Conservation (phyloP, 2,888 invertebrate species). For the Philereme transversata region DNA sequence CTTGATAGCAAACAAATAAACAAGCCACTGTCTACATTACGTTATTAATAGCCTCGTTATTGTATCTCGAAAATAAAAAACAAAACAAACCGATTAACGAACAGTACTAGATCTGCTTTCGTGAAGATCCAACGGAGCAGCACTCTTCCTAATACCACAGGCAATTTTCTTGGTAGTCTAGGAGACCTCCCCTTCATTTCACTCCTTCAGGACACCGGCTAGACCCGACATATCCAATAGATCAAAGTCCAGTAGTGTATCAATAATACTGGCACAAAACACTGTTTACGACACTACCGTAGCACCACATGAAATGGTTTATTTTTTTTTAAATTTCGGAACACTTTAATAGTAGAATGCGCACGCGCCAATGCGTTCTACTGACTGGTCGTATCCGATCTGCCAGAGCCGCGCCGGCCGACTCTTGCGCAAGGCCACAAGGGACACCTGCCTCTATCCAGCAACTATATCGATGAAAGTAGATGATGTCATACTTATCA, state of each 20-base stretch:
- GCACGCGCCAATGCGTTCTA: slow-evolving; percentile 48
- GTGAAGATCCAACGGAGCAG: slow-evolving; percentile 86
- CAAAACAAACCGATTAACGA: slow-evolving; percentile 86
- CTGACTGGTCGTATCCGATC: slow-evolving; percentile 42
- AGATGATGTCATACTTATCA: slow-evolving; percentile 57
- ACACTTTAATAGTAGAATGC: slow-evolving; percentile 37
- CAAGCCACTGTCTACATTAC: slow-evolving; percentile 7
- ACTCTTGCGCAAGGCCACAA: slow-evolving; percentile 65
- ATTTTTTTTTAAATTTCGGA: slow-evolving; percentile 20
- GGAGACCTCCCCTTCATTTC: slow-evolving; percentile 72
- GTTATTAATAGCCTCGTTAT: slow-evolving; percentile 1
- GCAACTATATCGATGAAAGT: slow-evolving; percentile 57
- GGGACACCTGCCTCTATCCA: slow-evolving; percentile 53
- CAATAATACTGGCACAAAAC: slow-evolving; percentile 10
- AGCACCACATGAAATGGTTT: slow-evolving; percentile 23
- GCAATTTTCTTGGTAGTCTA: slow-evolving; percentile 60
- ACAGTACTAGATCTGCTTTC: slow-evolving; percentile 84
- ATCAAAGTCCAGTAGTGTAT: slow-evolving; percentile 1
- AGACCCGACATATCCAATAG: slow-evolving; percentile 44
- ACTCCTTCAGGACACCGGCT: slow-evolving; percentile 45
- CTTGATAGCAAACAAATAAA: slow-evolving; percentile 8
- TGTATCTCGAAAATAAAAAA: slow-evolving; percentile 44
- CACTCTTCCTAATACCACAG: slow-evolving; percentile 80
- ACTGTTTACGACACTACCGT: slow-evolving; percentile 37
- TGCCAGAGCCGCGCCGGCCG: slow-evolving; percentile 33